Base-by-base conservation (phyloP, 1,140 invertebrate genomes). In the Drosophila varians region DNA sequence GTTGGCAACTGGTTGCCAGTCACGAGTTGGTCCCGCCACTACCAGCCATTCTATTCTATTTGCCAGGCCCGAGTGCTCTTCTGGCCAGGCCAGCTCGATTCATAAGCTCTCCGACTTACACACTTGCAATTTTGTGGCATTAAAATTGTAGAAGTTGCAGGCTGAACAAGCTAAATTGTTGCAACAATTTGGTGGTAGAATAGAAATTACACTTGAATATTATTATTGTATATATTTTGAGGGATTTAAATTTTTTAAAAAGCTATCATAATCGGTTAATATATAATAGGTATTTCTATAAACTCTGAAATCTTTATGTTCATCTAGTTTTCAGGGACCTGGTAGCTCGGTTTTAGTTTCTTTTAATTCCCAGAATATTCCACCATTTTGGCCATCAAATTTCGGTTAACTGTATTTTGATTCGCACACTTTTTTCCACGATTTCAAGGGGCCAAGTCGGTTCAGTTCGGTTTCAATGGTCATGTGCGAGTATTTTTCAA, bases 401-500 rank as follows among this genome's bases (percentile, higher is more conserved):
- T 11, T 62, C 28, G 48, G 56, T n/a, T 55, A 21, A 18, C 48
- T 28, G 42, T 57, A 21, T 48, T 47, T 19, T 26, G 42, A 49
- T 77, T 72, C 26, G 38, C 26, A 40, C 19, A 52, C 40, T 40
- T 53, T 56, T 52, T 36, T 14, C n/a, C 34, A 3, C 26, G 26
- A 28, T 46, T 53, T 48, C 40, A 28, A 36, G 54, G 14, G 56
- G 38, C 58, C 62, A 45, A 43, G 51, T 51, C 40, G 19, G 54
- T 66, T 65, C 11, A 42, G 54, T 71, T 76, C 52, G n/a, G 53
- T 18, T 47, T 42, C 60, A 26, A 36, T 60, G 66, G 58, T 68
- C 72, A 74, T 86, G 61, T 80, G 77, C 82, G 72, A 69, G 71
- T 65, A 73, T 77, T 86, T 86, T 86, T 86, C 82, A 87, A 87